Evolutionary conservation across 2,113 vertebrate genomes (phyloP), one percentile per base, ranked within the genome.

Genomic region (Cairina moschata): DNA sequence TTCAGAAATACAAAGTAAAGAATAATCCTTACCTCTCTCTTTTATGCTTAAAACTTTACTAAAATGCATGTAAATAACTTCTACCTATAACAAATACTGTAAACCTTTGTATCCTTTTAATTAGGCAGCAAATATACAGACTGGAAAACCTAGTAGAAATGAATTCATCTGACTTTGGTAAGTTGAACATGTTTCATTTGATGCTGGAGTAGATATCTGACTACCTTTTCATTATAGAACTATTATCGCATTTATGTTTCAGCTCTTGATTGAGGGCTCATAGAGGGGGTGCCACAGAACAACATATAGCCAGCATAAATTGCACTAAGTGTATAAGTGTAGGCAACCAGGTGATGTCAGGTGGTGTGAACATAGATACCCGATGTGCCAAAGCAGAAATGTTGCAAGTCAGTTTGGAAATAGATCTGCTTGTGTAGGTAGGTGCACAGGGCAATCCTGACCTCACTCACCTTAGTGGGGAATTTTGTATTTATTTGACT

Each of bases 131-230:
- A 34, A 93, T 99, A 28, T 86, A 98, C 93, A 98, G 91, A 68
- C 96, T 99, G 97, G 99, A 99, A 98, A 96, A 95, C 38, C 96
- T 99, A 93, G 97, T 98, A 58, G 98, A 98, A 90, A 97, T 93
- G 71, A 96, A 78, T 90, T 99, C 98, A 13, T 98, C 98, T 97
- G 99, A 99, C 97, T 99, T 99, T 98, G 98, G 99, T 99, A 98
- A 99, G 98, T 96, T 95, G 93, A 73, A 88, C 7, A 1, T n/a
- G 17, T 95, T 82, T 72, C 67, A 75, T 83, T 88, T 96, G 40
- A 65, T 8, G 17, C 31, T 78, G 46, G 11, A 10, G 17, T 81
- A 42, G 14, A 7, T 58, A n/a, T 20, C 13, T 72, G 36, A 15
- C 22, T 78, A 2, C 32, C 18, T 73, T 86, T 82, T 90, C 6